These are phyloP conservation scores for Coptotermes formosanus DNA, from an alignment of 1,140 invertebrate genomes.

Conservation along the genomic window DNA sequence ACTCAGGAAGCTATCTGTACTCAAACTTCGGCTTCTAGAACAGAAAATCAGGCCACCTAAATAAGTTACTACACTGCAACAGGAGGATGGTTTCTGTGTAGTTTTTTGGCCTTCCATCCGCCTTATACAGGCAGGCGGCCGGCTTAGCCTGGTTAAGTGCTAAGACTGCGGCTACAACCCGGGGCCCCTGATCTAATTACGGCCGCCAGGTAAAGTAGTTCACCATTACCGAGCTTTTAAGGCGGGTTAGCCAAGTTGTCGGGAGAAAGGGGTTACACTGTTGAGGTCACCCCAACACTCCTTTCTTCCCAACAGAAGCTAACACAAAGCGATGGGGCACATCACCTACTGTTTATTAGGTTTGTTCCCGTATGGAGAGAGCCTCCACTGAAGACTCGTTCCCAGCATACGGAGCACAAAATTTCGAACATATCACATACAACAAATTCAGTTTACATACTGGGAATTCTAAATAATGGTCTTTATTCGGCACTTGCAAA, in stretches of 20 bases:
- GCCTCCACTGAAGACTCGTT: not conserved
- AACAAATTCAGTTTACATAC: not conserved
- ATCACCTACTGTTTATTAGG: conserved; percentile 6
- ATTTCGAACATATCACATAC: not conserved
- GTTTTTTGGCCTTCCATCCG: not conserved
- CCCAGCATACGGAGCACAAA: not conserved
- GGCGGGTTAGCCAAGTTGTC: conserved; percentile 16
- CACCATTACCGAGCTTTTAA: conserved; percentile 12
- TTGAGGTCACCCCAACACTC: conserved; percentile 1
- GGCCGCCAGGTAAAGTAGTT: conserved; percentile 17
- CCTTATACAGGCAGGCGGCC: not conserved
- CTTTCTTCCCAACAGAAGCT: conserved; percentile 14
- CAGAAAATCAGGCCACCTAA: not conserved
- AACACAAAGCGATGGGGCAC: conserved; percentile 7
- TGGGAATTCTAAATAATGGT: not conserved
- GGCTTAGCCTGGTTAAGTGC: conserved; percentile 8
- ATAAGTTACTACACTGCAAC: conserved; percentile 8
- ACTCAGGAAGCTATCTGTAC: conserved; percentile 8
- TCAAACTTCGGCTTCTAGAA: not conserved
- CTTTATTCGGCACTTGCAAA: too few relatives aligned
- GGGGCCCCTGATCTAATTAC: conserved; percentile 9
- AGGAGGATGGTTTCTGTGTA: not conserved
- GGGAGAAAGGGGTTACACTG: conserved; percentile 9
- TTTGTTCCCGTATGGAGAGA: not conserved
- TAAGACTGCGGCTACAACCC: conserved; percentile 3